phyloP scores from a whole-genome alignment of 2,888 invertebrate genomes.

The Lasioglossum marginatum region DNA sequence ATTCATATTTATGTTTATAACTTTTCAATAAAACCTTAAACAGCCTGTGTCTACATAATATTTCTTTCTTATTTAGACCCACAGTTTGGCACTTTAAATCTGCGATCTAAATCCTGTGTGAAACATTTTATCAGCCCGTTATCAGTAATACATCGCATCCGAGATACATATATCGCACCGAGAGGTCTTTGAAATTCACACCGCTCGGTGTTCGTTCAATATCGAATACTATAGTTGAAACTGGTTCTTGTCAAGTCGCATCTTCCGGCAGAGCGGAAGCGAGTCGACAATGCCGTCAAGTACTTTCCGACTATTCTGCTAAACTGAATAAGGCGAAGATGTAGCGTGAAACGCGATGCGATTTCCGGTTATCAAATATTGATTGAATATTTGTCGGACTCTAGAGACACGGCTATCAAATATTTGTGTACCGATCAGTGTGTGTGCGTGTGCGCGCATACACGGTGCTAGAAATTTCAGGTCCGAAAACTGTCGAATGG shows the following conservation, averaged over 20 bases:
- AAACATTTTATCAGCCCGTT: background rate
- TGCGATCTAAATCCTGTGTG: too few species aligned
- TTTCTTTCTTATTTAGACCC: too few species aligned
- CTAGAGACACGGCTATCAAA: constrained; percentile 10
- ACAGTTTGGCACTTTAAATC: too few species aligned
- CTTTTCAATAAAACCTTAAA: too few species aligned
- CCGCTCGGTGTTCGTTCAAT: background rate
- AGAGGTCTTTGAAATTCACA: background rate
- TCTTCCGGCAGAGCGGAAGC: background rate
- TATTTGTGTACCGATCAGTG: constrained; percentile 9
- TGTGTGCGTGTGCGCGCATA: background rate
- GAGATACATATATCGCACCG: background rate
- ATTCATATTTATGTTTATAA: too few species aligned
- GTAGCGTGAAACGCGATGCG: background rate
- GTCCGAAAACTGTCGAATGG: background rate
- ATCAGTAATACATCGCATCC: background rate
- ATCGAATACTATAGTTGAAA: background rate
- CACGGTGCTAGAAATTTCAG: background rate
- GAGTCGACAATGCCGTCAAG: background rate
- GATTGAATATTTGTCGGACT: constrained; percentile 20
- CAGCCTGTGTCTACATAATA: too few species aligned
- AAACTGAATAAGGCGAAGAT: constrained; percentile 10
- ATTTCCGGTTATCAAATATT: constrained; percentile 21
- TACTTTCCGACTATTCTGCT: background rate
- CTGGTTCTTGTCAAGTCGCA: constrained; percentile 1